Conservation (phyloP, 1,140 invertebrate species). For the Limonius californicus region DNA sequence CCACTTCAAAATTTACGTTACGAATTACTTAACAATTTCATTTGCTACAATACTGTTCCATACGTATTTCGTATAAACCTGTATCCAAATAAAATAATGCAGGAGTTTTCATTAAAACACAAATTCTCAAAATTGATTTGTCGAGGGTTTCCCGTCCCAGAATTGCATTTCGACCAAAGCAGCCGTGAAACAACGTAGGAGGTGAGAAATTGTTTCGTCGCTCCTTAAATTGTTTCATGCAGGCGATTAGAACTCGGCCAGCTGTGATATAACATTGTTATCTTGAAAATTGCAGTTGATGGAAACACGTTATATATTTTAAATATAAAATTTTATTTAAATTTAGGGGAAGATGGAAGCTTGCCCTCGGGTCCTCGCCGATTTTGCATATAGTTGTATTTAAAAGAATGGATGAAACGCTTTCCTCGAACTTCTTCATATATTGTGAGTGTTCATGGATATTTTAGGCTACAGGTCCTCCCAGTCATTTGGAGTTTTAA, state of each 20-base stretch:
- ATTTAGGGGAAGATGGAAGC: neutral
- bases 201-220: constrained; percentile 37
- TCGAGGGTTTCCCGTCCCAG: neutral
- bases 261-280: constrained; percentile 40
- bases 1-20: no score
- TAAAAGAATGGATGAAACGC: no score
- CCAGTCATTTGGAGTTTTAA: no score
- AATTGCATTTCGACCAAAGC: constrained; percentile 35
- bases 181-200: constrained; percentile 37
- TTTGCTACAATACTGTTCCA: no score
- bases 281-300: constrained; percentile 37
- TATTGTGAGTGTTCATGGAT: no score
- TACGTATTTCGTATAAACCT: no score
- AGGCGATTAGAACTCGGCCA: constrained; percentile 40
- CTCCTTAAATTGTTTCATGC: constrained; percentile 43
- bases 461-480: no score
- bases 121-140: neutral
- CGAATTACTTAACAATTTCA: no score
- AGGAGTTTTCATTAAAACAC: neutral
- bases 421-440: no score
- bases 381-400: no score
- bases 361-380: no score
- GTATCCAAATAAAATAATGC: no score
- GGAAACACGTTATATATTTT: constrained; percentile 21
- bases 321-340: constrained; percentile 10